A percentile compares a stretch with the other conserved stretches of the same genome.
Conservation (phyloP, 2,113 vertebrate genomes). For the Brachyhypopomus occidentalis region DNA sequence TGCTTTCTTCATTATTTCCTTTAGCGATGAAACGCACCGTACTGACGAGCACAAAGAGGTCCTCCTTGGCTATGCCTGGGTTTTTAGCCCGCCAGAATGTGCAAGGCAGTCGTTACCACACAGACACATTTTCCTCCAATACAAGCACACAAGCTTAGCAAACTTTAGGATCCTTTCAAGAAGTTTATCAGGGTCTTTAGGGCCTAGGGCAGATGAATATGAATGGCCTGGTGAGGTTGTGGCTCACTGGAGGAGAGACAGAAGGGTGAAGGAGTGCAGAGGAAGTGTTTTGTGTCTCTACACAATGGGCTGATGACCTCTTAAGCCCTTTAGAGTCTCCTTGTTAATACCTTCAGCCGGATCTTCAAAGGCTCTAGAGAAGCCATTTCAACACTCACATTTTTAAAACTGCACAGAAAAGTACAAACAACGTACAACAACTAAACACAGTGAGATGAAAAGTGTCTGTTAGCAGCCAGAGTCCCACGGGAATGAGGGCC, state of each 20-base stretch:
- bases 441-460: slow-evolving; percentile 44
- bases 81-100: slow-evolving; percentile 26
- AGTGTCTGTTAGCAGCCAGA: slow-evolving; percentile 27
- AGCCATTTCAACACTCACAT: slow-evolving; percentile 76
- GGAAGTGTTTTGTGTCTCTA: slow-evolving; percentile 80
- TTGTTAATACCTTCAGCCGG: slow-evolving; percentile 77
- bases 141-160: slow-evolving; percentile 61
- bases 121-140: slow-evolving; percentile 42
- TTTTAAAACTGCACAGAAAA: slow-evolving; percentile 50
- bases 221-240: slow-evolving; percentile 73
- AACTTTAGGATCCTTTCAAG: slow-evolving; percentile 71
- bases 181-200: slow-evolving; percentile 75
- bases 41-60: slow-evolving; percentile 48
- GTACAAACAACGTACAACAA: slow-evolving; percentile 47
- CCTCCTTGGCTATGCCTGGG: background rate
- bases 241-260: slow-evolving; percentile 71
- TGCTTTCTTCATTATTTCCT: slow-evolving; percentile 28
- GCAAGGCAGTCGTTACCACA: slow-evolving; percentile 48
- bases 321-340: slow-evolving; percentile 78
- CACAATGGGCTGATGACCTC: slow-evolving; percentile 80
- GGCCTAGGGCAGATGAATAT: slow-evolving; percentile 75
- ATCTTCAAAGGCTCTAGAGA: slow-evolving; percentile 76
- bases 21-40: slow-evolving; percentile 43
- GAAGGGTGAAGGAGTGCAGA: slow-evolving; percentile 76
- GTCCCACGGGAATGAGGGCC: slow-evolving; percentile 29